phyloP scores from a whole-genome alignment of 2,888 invertebrate species.

The Xestia c-nigrum region DNA sequence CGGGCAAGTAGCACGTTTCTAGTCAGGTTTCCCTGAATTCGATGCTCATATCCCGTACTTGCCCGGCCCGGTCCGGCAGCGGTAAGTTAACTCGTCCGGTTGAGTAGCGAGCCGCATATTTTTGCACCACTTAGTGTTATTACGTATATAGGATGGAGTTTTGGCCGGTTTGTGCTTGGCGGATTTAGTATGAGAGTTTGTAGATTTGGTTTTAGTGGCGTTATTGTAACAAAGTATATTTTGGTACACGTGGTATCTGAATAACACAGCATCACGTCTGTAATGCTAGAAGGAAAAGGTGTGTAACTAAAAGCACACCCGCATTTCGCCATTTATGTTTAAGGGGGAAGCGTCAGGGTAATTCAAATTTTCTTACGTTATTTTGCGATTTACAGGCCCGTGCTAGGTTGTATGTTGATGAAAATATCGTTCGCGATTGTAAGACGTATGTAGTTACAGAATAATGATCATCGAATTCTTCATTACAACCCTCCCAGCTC shows the following conservation, averaged over 20 bases:
- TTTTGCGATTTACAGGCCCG: too few relatives aligned
- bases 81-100: conserved; percentile 61
- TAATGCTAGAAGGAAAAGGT: too few relatives aligned
- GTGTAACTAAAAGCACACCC: too few relatives aligned
- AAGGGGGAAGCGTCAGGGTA: too few relatives aligned
- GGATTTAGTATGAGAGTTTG: conserved; percentile 28
- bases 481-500: too few relatives aligned
- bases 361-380: too few relatives aligned
- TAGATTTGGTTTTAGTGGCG: conserved; percentile 8
- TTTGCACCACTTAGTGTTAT: conserved; percentile 58
- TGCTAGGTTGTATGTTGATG: too few relatives aligned
- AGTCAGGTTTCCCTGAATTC: conserved; percentile 29
- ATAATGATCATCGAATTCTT: too few relatives aligned
- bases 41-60: conserved; percentile 43
- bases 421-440: too few relatives aligned
- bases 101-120: conserved; percentile 52
- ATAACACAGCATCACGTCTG: too few relatives aligned
- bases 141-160: conserved; percentile 35
- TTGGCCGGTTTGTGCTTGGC: conserved; percentile 10
- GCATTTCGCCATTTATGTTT: too few relatives aligned
- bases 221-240: not conserved
- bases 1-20: conserved; percentile 14
- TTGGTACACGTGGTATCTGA: not conserved
- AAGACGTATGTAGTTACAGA: too few relatives aligned
- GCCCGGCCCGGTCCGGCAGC: conserved; percentile 42